Conservation (phyloP, 2,797 vertebrate species). For the Lepilemur septentrionalis region DNA sequence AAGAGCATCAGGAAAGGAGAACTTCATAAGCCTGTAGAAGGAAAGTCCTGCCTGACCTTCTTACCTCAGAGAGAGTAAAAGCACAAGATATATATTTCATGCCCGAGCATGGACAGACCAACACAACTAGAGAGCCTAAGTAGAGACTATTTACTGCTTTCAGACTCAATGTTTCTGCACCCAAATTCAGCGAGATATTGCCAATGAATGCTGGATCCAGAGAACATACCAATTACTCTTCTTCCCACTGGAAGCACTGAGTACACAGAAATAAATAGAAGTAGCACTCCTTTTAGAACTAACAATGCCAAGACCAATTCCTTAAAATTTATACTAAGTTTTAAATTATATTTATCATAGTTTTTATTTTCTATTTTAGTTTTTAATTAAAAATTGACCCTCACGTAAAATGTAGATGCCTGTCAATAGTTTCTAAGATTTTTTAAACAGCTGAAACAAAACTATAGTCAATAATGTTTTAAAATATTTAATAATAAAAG, state of each 20-base stretch:
- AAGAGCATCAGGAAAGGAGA: not conserved
- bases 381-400: not conserved
- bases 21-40: accelerated
- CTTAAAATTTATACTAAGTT: not conserved
- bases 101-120: not conserved
- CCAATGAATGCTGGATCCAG: not conserved
- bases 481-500: not conserved
- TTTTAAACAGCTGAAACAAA: not conserved
- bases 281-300: not conserved
- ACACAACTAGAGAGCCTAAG: not conserved
- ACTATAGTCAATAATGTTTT: not conserved
- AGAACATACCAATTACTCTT: not conserved
- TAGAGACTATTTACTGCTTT: not conserved
- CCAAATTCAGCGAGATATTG: not conserved
- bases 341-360: no score
- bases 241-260: not conserved
- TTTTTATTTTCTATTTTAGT: not conserved
- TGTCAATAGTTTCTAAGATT: not conserved
- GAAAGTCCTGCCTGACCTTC: no score
- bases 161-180: not conserved
- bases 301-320: not conserved
- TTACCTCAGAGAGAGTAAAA: no score
- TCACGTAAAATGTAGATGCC: not conserved
- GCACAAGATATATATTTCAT: not conserved
- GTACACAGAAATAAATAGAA: not conserved